Conservation (phyloP, 2,797 vertebrate genomes). For the Phrynocephalus guinanensis region DNA sequence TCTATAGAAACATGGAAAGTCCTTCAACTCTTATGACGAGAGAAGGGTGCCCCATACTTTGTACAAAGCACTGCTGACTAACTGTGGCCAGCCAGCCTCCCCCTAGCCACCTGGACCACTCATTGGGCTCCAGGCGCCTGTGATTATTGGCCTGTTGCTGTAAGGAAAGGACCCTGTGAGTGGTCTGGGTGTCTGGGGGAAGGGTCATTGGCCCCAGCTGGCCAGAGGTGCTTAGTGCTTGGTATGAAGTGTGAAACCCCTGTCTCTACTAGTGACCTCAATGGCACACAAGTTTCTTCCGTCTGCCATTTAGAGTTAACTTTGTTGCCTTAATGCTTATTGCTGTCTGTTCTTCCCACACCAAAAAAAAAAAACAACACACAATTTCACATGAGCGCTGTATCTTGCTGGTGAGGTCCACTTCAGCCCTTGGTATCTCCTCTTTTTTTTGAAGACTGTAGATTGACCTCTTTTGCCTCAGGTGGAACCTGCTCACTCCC, state of each 20-base stretch:
- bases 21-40: conserved; percentile 14
- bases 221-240: too few relatives aligned
- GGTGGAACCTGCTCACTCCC: background rate
- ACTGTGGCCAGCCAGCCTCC: too few relatives aligned
- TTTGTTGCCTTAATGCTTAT: conserved; percentile 33
- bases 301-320: background rate
- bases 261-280: conserved; percentile 14
- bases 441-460: conserved; percentile 8
- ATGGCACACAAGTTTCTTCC: conserved; percentile 14
- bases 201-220: too few relatives aligned
- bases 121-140: too few relatives aligned
- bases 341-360: background rate
- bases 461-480: background rate
- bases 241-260: too few relatives aligned
- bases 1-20: conserved; percentile 10
- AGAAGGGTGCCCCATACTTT: too few relatives aligned
- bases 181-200: too few relatives aligned
- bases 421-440: background rate
- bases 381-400: background rate
- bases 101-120: too few relatives aligned
- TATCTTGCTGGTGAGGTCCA: background rate
- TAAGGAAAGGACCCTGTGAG: too few relatives aligned
- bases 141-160: too few relatives aligned
- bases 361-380: background rate
- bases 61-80: too few relatives aligned